These are phyloP conservation scores for Drosophila arawakana DNA, from an alignment of 1,140 invertebrate species.

Conservation along the genomic window DNA sequence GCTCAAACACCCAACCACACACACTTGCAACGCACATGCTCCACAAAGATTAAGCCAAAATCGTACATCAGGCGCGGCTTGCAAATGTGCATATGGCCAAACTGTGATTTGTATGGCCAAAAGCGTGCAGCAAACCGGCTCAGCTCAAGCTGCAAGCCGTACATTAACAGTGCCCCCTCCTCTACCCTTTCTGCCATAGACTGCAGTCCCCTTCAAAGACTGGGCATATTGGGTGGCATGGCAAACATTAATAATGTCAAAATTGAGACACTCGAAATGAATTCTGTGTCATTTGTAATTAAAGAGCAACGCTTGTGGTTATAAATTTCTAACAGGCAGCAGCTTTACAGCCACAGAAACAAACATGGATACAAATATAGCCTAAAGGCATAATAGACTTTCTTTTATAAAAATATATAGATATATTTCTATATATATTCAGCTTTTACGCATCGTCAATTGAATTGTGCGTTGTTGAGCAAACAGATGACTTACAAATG, in stretches of 20 bases:
- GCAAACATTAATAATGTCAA: constrained; percentile 82
- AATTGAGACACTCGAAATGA: constrained; percentile 82
- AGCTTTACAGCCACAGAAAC: constrained; percentile 9
- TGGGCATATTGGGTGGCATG: constrained; percentile 79
- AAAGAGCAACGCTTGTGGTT: constrained; percentile 76
- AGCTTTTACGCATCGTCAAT: constrained; percentile 62
- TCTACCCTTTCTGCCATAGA: not conserved
- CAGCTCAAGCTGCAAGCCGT: constrained; percentile 23
- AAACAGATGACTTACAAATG: constrained; percentile 77
- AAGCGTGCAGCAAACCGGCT: constrained; percentile 65
- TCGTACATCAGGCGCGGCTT: constrained; percentile 74
- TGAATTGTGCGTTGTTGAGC: constrained; percentile 71
- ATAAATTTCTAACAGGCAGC: constrained; percentile 72
- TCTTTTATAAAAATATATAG: constrained; percentile 25
- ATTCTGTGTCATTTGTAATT: constrained; percentile 80
- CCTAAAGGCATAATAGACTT: constrained; percentile 51
- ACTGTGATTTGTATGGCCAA: constrained; percentile 75
- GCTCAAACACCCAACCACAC: constrained; percentile 5
- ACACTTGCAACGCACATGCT: constrained; percentile 62
- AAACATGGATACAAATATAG: constrained; percentile 20
- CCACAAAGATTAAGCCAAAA: constrained; percentile 79
- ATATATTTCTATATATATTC: constrained; percentile 13
- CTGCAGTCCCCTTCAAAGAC: not conserved
- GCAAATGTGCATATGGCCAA: constrained; percentile 76
- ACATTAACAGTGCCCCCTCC: constrained; percentile 4